Conservation (phyloP, 2,113 vertebrate species). For the Sinocyclocheilus anophthalmus region DNA sequence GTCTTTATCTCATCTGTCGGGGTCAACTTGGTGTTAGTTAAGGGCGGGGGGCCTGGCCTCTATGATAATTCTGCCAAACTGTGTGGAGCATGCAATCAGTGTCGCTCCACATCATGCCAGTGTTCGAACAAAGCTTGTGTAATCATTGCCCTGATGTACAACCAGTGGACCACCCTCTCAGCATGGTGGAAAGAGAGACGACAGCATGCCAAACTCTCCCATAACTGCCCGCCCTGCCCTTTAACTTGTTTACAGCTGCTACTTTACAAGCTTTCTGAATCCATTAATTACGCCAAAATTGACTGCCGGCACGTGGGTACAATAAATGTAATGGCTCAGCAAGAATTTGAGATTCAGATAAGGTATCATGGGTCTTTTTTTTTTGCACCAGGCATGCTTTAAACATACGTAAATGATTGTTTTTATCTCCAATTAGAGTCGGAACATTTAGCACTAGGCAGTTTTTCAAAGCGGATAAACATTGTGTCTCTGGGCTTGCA, state of each 20-base stretch:
- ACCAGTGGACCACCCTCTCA: constrained; percentile 3
- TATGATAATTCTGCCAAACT: constrained; percentile 66
- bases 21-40: constrained; percentile 31
- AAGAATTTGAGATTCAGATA: constrained; percentile 15
- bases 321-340: background rate
- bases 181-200: too few relatives aligned
- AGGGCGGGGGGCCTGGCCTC: constrained; percentile 51
- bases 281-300: background rate
- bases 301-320: background rate
- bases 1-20: constrained; percentile 9
- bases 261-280: background rate
- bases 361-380: background rate
- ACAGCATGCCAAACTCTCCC: background rate
- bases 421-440: background rate
- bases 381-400: background rate
- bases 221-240: background rate
- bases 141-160: constrained; percentile 66
- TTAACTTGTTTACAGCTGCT: constrained; percentile 19
- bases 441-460: background rate
- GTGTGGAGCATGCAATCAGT: constrained; percentile 52
- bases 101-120: constrained; percentile 4
- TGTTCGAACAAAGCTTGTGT: constrained; percentile 62
- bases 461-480: background rate
- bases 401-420: constrained; percentile 23
- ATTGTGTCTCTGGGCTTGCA: constrained; percentile 59